Conservation (phyloP, 2,113 vertebrate genomes). For the Columba janthina region DNA sequence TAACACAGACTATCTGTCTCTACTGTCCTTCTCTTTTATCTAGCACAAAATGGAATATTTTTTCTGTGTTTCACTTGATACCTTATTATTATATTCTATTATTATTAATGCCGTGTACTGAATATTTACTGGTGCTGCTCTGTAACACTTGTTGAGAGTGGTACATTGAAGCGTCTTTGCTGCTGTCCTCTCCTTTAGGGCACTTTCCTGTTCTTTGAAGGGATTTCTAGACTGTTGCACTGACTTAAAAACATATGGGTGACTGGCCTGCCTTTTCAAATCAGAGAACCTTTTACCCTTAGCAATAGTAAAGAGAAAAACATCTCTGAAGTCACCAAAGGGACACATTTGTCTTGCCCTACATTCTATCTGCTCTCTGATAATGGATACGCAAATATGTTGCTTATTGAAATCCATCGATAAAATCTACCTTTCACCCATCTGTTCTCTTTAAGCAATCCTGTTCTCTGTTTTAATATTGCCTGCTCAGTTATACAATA, state of each 20-base stretch:
- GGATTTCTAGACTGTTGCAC: not conserved
- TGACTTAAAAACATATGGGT: not conserved
- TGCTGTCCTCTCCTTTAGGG: not conserved
- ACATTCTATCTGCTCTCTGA: not conserved
- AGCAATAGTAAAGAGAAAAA: not conserved
- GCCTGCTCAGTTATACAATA: not conserved
- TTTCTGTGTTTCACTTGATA: not conserved
- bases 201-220: not conserved
- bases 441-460: not conserved
- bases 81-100: not conserved
- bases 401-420: not conserved
- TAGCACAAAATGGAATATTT: not conserved
- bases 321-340: not conserved
- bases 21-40: not conserved
- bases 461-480: not conserved
- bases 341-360: not conserved
- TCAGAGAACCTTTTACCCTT: not conserved
- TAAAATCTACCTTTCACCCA: not conserved
- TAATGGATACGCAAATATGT: not conserved
- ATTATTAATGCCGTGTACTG: not conserved
- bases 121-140: not conserved
- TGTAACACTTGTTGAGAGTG: not conserved
- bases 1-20: not conserved
- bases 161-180: not conserved
- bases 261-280: not conserved